phyloP scores from a whole-genome alignment of 1,140 invertebrate species.

The Monochamus saltuarius region DNA sequence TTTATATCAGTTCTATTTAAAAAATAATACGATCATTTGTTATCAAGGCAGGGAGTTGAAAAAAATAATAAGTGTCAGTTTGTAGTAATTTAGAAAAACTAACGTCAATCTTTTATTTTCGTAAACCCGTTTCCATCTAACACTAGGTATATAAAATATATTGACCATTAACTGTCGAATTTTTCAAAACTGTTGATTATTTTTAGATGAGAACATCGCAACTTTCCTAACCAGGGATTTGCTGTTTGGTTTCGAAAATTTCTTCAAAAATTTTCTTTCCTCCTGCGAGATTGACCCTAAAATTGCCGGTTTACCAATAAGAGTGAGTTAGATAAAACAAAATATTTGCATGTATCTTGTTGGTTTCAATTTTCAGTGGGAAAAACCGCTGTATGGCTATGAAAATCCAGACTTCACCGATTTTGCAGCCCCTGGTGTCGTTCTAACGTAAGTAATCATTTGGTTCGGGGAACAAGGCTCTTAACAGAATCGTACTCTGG shows the following conservation, averaged over 20 bases:
- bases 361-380: conserved; percentile 53
- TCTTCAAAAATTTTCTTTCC: conserved; percentile 66
- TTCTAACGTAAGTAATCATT: conserved; percentile 70
- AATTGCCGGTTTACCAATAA: conserved; percentile 78
- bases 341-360: background rate
- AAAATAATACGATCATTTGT: too few relatives aligned
- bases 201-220: conserved; percentile 83
- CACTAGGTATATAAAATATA: too few relatives aligned
- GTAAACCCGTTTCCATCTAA: too few relatives aligned
- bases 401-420: conserved; percentile 88
- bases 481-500: too few relatives aligned
- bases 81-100: too few relatives aligned
- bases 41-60: too few relatives aligned
- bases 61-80: too few relatives aligned
- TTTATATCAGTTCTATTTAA: too few relatives aligned
- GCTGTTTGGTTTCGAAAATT: conserved; percentile 76
- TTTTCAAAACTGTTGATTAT: conserved; percentile 1
- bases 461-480: too few relatives aligned
- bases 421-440: conserved; percentile 93
- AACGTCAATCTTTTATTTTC: too few relatives aligned
- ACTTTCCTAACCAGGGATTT: conserved; percentile 79
- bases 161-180: background rate
- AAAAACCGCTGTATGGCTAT: conserved; percentile 74
- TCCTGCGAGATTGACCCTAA: conserved; percentile 76
- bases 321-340: conserved; percentile 57